Base-by-base conservation (phyloP, 2,888 invertebrate genomes). In the Dryomyza anilis region DNA sequence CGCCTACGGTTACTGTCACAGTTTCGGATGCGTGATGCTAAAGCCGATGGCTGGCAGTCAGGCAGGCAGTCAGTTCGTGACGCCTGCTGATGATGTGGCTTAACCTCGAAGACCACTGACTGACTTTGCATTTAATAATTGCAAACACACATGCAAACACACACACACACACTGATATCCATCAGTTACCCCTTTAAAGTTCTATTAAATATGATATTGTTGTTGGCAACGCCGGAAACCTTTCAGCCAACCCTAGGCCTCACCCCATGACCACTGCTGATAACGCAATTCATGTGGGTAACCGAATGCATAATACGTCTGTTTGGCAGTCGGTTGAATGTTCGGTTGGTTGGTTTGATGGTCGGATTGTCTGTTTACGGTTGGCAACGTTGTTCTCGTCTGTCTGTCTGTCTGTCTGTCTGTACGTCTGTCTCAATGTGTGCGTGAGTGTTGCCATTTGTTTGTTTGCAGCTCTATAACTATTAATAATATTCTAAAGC, bases 91-190 rank as follows among this genome's bases (percentile, higher is more conserved):
- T 36, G 55, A 55, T 55, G 55, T 33, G 55, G 55, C 27, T 36
- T n/a, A 27, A 29, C 50, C 50, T 25, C 50, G 27, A 2, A 21
- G 55, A 55, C 55, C 55, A 55, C 55, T 55, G 55, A 55, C 55
- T 55, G 55, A 36, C 55, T 53, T 53, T 33, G 55, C 21, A 55
- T 60, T 50, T 50, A 60, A 60, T 50, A 30, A 50, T 48, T 60
- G 70, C 71, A 74, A 70, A 71, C 68, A 56, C 48, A 71, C 66
- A 67, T 73, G 72, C 70, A 71, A 70, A 74, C 76, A 74, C 66
- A 69, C 67, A 70, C 74, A 67, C 64, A 67, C 72, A 71, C 66
- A 53, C 53, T 33, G 58, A 66, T 33, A 46, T 10, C 8, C 23
- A n/a, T n/a, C n/a, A n/a, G n/a, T n/a, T n/a, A n/a, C n/a, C n/a